These are phyloP conservation scores for Saccostrea cuccullata DNA, from an alignment of 1,140 invertebrate species.

Conservation along the genomic window DNA sequence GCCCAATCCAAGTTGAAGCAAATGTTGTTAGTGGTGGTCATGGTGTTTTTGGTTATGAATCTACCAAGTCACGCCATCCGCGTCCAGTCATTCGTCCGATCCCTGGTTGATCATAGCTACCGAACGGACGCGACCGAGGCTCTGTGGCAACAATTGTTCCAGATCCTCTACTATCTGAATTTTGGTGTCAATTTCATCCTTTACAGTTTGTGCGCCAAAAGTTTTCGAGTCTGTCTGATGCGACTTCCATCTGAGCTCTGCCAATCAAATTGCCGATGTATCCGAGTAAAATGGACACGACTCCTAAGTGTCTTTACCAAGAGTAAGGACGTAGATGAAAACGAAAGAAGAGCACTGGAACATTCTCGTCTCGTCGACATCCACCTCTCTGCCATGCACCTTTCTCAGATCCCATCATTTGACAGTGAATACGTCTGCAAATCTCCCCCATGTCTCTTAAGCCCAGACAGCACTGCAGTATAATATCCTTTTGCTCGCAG, in stretches of 20 bases:
- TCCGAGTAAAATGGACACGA: conserved; percentile 5
- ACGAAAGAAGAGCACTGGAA: conserved; percentile 40
- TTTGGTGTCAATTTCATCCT: conserved; percentile 92
- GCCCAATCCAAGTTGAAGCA: conserved; percentile 87
- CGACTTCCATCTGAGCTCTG: conserved; percentile 53
- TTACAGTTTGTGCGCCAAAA: conserved; percentile 82
- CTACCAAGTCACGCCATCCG: conserved; percentile 82
- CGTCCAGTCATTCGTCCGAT: conserved; percentile 71
- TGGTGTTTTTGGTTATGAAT: conserved; percentile 88
- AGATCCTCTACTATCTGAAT: conserved; percentile 88
- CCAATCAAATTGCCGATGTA: not conserved
- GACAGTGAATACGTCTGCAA: conserved; percentile 59
- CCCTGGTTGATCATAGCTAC: conserved; percentile 56
- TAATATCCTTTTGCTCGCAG: not conserved
- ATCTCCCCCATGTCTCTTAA: conserved; percentile 64
- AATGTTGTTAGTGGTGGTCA: conserved; percentile 89
- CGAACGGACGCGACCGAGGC: conserved; percentile 61
- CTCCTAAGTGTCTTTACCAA: conserved; percentile 4
- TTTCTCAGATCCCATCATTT: conserved; percentile 64
- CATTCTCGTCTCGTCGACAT: conserved; percentile 69
- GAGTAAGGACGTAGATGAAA: conserved; percentile 43
- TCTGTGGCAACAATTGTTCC: conserved; percentile 82
- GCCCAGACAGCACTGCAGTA: conserved; percentile 34
- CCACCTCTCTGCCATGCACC: conserved; percentile 63
- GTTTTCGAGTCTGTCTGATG: conserved; percentile 61